Evolutionary conservation across 2,888 invertebrate genomes (phyloP), one percentile per base, ranked within the genome.

Genomic region (Pollenia labialis): DNA sequence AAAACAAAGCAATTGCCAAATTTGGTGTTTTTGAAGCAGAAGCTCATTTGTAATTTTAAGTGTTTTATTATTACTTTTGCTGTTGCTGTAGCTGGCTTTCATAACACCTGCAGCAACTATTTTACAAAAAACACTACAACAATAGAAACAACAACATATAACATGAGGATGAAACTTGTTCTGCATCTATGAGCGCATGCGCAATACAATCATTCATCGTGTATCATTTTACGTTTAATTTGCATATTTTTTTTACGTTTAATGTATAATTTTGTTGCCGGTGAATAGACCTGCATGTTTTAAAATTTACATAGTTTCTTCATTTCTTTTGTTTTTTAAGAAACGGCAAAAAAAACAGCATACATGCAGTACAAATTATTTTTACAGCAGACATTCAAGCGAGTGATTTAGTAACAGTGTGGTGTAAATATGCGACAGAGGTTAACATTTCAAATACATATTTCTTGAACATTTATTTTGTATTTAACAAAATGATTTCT

Each of bases 121-220:
- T 66, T 64, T 76, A 23, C 66, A 66, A 66, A 56, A 66, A 48
- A 32, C 40, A 48, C 48, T 58, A 23, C 12, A 75, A 44, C 62
- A 80, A 56, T 14, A 75, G 48, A 50, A 32, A 71, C 69, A 72
- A 62, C 46, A 81, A 71, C 42, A 68, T 40, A 42, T 50, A 42
- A 64, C 18, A 58, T 76, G 76, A 69, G 77, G 76, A 83, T 80
- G 68, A 85, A 87, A 87, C 79, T 72, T 76, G 87, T 85, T 87
- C 80, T 83, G 87, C 87, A 85, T 87, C 87, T 85, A 77, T 87
- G 87, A 83, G 77, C 85, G 85, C 87, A 85, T 87, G 87, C 87
- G 83, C 85, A 87, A 87, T 62, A 83, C 54, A 68, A 60, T 64
- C 40, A 68, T 64, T 46, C 68, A 77, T 76, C 64, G 64, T 81